Conservation (phyloP, 2,797 vertebrate species). For the Babyrousa celebensis region DNA sequence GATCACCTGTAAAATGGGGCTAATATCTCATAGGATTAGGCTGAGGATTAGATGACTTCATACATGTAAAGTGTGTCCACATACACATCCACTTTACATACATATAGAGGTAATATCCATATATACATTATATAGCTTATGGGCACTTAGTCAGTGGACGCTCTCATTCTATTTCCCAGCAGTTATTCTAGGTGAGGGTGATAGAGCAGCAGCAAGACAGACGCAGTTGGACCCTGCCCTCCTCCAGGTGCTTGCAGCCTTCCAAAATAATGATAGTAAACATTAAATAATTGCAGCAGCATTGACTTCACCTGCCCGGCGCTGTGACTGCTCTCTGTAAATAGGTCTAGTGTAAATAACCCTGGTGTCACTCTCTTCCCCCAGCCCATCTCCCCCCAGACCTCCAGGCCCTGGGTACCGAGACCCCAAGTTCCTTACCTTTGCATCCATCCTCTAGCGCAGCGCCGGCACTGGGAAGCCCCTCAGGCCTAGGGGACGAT, state of each 20-base stretch:
- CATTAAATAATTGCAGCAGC: neutral
- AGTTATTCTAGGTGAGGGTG: neutral
- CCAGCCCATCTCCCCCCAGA: neutral
- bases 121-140: neutral
- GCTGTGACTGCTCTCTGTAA: fast-evolving
- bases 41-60: neutral
- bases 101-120: neutral
- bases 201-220: neutral
- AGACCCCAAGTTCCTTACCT: neutral
- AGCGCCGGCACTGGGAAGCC: neutral
- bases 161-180: neutral
- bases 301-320: fast-evolving
- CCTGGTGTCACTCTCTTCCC: neutral
- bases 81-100: neutral
- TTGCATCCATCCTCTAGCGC: neutral
- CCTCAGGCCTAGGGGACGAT: neutral
- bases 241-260: neutral
- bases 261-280: neutral
- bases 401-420: neutral
- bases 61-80: neutral
- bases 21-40: neutral
- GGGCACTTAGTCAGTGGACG: neutral
- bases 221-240: neutral
- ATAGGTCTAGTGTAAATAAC: neutral
- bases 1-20: neutral